Conservation (phyloP, 2,888 invertebrate genomes). For the Octodonta nipae region DNA sequence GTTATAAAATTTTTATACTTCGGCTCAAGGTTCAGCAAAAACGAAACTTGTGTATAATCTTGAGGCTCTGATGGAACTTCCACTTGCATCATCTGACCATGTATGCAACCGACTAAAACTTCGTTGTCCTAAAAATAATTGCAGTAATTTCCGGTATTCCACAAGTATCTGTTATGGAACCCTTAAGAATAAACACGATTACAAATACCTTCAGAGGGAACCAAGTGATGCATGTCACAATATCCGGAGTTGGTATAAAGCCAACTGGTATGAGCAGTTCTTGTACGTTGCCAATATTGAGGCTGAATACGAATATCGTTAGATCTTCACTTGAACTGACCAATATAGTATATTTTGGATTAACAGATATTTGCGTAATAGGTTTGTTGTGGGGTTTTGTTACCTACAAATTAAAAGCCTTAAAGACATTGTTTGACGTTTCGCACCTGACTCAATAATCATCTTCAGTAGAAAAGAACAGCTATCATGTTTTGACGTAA, state of each 20-base stretch:
- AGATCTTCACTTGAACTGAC: conserved; percentile 54
- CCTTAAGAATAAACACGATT: too few relatives aligned
- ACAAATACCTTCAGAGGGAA: too few relatives aligned
- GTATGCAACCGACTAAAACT: conserved; percentile 41
- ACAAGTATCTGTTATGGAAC: too few relatives aligned
- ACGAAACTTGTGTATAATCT: conserved; percentile 37
- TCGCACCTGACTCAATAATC: too few relatives aligned
- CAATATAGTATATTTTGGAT: conserved; percentile 42
- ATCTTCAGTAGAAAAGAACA: too few relatives aligned
- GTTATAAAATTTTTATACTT: conserved; percentile 40
- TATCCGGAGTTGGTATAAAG: conserved; percentile 49
- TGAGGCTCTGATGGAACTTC: conserved; percentile 35
- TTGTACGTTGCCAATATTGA: conserved; percentile 12
- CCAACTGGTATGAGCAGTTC: conserved; percentile 49
- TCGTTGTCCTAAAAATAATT: conserved; percentile 28
- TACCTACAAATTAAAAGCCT: too few relatives aligned
- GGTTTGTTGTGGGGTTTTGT: conserved; percentile 58
- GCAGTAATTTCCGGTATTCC: background rate
- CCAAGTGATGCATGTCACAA: conserved; percentile 56
- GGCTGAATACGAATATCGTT: conserved; percentile 47
- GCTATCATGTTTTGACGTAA: too few relatives aligned
- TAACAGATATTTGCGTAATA: conserved; percentile 49
- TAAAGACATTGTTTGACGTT: too few relatives aligned
- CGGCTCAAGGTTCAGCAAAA: conserved; percentile 29
- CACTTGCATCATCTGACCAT: conserved; percentile 43